Conservation (phyloP, 2,888 invertebrate species). For the Rhagium mordax region DNA sequence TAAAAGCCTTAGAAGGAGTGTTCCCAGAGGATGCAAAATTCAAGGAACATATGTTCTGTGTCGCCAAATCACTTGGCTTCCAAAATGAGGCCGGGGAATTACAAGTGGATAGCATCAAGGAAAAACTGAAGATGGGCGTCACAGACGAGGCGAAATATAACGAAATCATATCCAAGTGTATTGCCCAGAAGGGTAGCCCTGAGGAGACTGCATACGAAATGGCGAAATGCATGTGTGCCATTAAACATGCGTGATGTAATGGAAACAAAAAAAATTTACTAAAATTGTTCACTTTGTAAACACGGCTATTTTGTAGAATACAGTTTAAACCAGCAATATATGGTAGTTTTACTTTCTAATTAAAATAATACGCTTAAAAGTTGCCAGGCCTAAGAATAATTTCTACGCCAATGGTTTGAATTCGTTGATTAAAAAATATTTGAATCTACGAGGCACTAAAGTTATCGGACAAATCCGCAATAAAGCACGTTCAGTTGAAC, state of each 20-base stretch:
- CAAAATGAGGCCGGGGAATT: conserved; percentile 53
- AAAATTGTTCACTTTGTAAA: not conserved
- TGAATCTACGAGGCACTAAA: no score
- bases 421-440: no score
- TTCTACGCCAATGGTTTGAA: no score
- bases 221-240: not conserved
- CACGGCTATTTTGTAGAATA: not conserved
- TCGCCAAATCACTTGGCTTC: conserved; percentile 54
- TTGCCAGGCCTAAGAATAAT: no score
- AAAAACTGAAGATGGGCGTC: conserved; percentile 38
- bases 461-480: no score
- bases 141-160: conserved; percentile 24
- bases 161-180: conserved; percentile 40
- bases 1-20: conserved; percentile 44
- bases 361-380: no score
- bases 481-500: no score
- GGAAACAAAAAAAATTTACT: not conserved
- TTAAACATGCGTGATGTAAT: not conserved
- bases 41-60: conserved; percentile 49
- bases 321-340: not conserved
- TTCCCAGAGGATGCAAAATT: conserved; percentile 50
- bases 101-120: conserved; percentile 48
- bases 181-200: conserved; percentile 28
- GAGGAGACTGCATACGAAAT: conserved; percentile 42
- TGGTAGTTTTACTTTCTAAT: not conserved